Conservation (phyloP, 1,140 invertebrate genomes). For the Lordiphosa stackelbergi region DNA sequence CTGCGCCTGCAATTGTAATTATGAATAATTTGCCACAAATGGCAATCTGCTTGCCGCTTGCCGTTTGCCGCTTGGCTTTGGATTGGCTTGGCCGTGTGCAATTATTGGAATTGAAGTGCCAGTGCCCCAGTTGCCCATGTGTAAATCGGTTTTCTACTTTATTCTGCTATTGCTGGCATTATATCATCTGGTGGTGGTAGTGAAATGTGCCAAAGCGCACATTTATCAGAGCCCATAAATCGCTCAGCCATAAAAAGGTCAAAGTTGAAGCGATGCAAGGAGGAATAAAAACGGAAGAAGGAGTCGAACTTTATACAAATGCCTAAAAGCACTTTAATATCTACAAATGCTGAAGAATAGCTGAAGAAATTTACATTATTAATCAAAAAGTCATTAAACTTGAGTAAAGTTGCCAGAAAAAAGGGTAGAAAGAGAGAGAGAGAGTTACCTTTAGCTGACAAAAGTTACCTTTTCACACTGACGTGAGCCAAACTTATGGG, state of each 20-base stretch:
- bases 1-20: slow-evolving; percentile 60
- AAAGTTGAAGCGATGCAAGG: slow-evolving; percentile 26
- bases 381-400: no score
- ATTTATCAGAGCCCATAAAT: slow-evolving; percentile 43
- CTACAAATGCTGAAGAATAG: no score
- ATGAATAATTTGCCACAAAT: slow-evolving; percentile 71
- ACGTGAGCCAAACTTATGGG: no score
- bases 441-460: no score
- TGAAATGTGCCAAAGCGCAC: slow-evolving; percentile 39
- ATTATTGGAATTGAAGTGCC: slow-evolving; percentile 66
- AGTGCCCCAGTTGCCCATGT: slow-evolving; percentile 43
- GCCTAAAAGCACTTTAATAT: no score
- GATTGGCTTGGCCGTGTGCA: slow-evolving; percentile 29
- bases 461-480: no score
- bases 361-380: no score
- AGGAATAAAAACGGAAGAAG: background rate
- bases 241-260: slow-evolving; percentile 33
- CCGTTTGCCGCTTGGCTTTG: background rate
- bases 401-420: no score
- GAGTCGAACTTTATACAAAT: background rate
- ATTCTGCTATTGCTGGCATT: slow-evolving; percentile 21
- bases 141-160: slow-evolving; percentile 29
- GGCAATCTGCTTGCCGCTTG: slow-evolving; percentile 27
- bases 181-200: slow-evolving; percentile 32
- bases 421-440: no score